Evolutionary conservation across 2,113 vertebrate genomes (phyloP), one percentile per base, ranked within the genome.

Genomic region (Acanthochromis polyacanthus): DNA sequence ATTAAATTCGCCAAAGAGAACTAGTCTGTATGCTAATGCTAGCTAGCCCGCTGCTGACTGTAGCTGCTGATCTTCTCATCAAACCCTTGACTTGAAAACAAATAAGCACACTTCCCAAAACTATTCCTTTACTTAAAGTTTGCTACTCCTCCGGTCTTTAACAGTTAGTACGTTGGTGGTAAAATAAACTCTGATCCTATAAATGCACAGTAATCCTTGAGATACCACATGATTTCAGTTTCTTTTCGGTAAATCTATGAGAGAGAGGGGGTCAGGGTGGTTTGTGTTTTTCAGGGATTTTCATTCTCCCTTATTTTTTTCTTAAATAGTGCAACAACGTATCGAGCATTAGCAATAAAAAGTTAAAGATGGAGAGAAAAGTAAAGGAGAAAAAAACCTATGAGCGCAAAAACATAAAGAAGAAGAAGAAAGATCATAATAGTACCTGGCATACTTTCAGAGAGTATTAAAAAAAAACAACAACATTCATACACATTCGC

Each of bases 401-500:
- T 74, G 75, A 85, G 67, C 51, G 59, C 74, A 43, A 74, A 84
- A 76, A 86, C 45, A 12, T 22, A 67, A 74, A 65, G 75, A 84
- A 79, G 70, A 75, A 66, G 43, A 73, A 88, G 81, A 75, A 85
- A 84, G 59, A 88, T 90, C 70, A 71, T 82, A 88, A 83, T 76
- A 89, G 79, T 75, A 93, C 86, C 93, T 92, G 93, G 81, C 92
- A 90, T 93, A 92, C 93, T 66, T 89, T 87, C 88, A 88, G 80
- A 87, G 75, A 84, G 83, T 86, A 91, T 91, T 92, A 87, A 92
- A 93, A 93, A 89, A 90, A 93, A 91, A 92, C 59, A 91, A 89
- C 79, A 92, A 94, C 92, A 93, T 92, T 94, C 94, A 61, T 82
- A 88, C 94, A 94, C 93, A 92, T 94, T 94, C 93, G 73, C 91